These are phyloP conservation scores for Ectemnius lituratus DNA, from an alignment of 2,888 invertebrate species.

Conservation along the genomic window DNA sequence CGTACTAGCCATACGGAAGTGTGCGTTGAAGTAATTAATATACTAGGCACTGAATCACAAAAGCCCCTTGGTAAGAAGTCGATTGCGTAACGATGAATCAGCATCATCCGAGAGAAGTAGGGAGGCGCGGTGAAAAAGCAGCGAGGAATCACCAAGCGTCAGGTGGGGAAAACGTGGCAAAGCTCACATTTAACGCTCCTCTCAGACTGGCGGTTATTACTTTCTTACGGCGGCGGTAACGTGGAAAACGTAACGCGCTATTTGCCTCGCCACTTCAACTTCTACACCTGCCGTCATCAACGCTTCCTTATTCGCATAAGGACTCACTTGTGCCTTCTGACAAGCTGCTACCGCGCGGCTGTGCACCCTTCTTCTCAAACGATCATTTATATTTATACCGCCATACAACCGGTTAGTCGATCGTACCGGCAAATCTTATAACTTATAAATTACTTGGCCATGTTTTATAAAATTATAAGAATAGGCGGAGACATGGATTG, in stretches of 20 bases:
- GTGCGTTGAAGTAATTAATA: too few relatives aligned
- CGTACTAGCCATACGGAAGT: too few relatives aligned
- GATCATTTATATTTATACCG: not conserved
- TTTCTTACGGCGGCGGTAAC: slow-evolving; percentile 14
- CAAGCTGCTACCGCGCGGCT: not conserved
- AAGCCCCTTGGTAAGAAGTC: not conserved
- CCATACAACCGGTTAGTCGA: too few relatives aligned
- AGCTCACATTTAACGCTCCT: slow-evolving; percentile 17
- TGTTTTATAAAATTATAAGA: too few relatives aligned
- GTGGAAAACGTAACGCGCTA: slow-evolving; percentile 11
- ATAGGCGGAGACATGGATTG: too few relatives aligned
- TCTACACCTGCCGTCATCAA: slow-evolving; percentile 16
- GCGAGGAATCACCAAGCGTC: not conserved
- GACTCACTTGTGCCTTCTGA: slow-evolving; percentile 5
- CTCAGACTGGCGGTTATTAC: slow-evolving; percentile 18
- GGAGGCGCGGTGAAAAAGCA: too few relatives aligned
- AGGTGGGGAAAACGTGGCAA: slow-evolving; percentile 3
- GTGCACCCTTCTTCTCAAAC: not conserved
- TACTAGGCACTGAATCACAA: too few relatives aligned
- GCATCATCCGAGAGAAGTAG: not conserved
- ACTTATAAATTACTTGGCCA: too few relatives aligned
- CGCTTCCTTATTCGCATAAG: slow-evolving; percentile 24
- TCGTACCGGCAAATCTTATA: too few relatives aligned
- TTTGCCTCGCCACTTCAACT: not conserved
- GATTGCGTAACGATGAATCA: not conserved